These are phyloP conservation scores for Potorous gilbertii DNA, from an alignment of 2,797 vertebrate species.

Conservation along the genomic window DNA sequence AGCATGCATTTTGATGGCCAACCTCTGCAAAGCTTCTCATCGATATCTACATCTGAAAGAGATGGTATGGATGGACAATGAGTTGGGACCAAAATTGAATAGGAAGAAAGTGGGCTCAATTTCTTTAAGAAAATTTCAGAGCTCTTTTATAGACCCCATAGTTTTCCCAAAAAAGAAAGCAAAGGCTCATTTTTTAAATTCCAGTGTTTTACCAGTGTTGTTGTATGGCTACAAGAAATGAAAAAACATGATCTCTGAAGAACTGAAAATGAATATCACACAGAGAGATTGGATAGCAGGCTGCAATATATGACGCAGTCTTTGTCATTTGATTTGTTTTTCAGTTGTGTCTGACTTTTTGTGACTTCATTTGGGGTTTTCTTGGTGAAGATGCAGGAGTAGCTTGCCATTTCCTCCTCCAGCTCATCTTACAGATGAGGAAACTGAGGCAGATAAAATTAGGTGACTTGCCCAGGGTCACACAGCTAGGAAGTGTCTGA, in stretches of 20 bases:
- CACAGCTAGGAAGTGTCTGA: not conserved
- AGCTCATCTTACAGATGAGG: not conserved
- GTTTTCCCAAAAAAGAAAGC: not conserved
- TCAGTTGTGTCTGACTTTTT: not conserved
- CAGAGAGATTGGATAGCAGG: not conserved
- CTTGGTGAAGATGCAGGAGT: not conserved
- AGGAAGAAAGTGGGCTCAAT: not conserved
- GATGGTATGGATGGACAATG: not conserved
- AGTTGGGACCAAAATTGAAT: not conserved
- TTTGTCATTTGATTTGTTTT: not conserved
- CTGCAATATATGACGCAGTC: not conserved
- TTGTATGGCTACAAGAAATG: no score
- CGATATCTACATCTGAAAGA: not conserved
- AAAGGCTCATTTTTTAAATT: not conserved
- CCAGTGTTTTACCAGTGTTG: no score
- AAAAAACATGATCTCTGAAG: no score
- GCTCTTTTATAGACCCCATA: not conserved
- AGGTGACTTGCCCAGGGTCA: not conserved
- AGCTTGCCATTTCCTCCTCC: not conserved
- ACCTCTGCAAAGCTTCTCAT: not conserved
- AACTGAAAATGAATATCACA: no score
- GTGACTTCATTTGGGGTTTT: not conserved
- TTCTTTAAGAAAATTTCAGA: not conserved
- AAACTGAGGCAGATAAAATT: not conserved
- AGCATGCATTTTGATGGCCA: not conserved